These are phyloP conservation scores for Oryzias woworae DNA, from an alignment of 2,113 vertebrate species.

Conservation along the genomic window DNA sequence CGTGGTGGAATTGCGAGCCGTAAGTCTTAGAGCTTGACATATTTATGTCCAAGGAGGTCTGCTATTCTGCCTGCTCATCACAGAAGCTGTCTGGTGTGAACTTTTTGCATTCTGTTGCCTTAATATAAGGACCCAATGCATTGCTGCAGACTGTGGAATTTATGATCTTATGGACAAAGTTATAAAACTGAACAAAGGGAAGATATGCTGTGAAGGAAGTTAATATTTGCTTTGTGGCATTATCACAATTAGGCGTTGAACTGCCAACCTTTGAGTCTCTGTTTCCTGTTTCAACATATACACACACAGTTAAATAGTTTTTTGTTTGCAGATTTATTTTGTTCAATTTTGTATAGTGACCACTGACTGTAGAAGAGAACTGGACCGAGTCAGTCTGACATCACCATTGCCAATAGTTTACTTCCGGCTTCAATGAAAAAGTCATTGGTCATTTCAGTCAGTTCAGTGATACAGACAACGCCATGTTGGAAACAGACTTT, in stretches of 20 bases:
- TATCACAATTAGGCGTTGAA: not conserved
- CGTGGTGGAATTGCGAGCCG: conserved; percentile 58
- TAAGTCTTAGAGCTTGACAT: conserved; percentile 65
- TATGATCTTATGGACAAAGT: not conserved
- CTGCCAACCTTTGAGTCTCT: not conserved
- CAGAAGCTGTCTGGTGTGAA: conserved; percentile 29
- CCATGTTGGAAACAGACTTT: too few relatives aligned
- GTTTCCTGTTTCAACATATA: not conserved
- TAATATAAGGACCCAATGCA: not conserved
- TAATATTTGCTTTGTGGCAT: not conserved
- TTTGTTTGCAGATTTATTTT: not conserved
- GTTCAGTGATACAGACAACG: too few relatives aligned
- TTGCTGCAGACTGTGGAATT: not conserved
- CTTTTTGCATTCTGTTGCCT: conserved; percentile 13
- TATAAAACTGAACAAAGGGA: not conserved
- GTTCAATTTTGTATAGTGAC: too few relatives aligned
- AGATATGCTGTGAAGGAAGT: not conserved
- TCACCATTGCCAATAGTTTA: too few relatives aligned
- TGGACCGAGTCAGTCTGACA: too few relatives aligned
- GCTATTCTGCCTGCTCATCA: conserved; percentile 70
- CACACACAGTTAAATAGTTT: not conserved
- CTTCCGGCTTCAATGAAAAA: too few relatives aligned
- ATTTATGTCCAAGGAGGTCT: conserved; percentile 60
- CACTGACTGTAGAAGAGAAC: too few relatives aligned
- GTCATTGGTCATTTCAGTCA: too few relatives aligned